A percentile compares a stretch with the other conserved stretches of the same genome.
phyloP scores from a whole-genome alignment of 1,140 invertebrate genomes.

The Triops longicaudatus region DNA sequence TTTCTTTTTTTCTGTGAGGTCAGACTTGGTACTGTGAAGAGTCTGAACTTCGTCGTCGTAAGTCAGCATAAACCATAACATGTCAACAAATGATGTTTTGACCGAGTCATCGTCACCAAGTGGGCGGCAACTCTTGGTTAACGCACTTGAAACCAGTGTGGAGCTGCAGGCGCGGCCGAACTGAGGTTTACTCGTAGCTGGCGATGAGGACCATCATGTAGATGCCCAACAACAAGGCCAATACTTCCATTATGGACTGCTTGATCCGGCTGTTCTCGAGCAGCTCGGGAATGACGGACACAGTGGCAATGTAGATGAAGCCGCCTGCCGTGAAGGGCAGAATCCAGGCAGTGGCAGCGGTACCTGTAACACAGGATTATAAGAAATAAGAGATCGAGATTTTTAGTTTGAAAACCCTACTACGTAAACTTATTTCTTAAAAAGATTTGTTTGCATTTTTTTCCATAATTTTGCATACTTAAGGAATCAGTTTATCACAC shows the following conservation, averaged over 20 bases:
- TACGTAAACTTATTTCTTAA: no score
- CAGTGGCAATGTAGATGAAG: constrained; percentile 96
- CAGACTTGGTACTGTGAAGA: neutral
- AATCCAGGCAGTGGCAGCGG: constrained; percentile 70
- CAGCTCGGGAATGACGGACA: constrained; percentile 90
- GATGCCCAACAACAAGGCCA: constrained; percentile 71
- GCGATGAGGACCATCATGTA: constrained; percentile 89
- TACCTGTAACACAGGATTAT: constrained; percentile 47
- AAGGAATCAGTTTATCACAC: no score
- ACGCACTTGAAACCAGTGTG: no score
- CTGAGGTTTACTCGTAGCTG: constrained; percentile 64
- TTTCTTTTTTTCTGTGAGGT: neutral
- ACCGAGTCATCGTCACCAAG: no score
- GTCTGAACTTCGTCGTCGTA: no score
- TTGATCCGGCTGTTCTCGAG: constrained; percentile 71
- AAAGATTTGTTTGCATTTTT: no score
- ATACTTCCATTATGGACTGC: constrained; percentile 78
- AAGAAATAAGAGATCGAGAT: no score
- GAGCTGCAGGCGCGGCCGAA: neutral
- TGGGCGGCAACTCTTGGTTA: no score
- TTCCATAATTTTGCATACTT: no score
- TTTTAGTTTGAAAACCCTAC: no score
- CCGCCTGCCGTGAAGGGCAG: constrained; percentile 94
- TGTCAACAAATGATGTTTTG: no score
- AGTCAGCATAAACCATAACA: no score